Conservation (phyloP, 1,140 invertebrate genomes). For the Lanistes nyassanus region DNA sequence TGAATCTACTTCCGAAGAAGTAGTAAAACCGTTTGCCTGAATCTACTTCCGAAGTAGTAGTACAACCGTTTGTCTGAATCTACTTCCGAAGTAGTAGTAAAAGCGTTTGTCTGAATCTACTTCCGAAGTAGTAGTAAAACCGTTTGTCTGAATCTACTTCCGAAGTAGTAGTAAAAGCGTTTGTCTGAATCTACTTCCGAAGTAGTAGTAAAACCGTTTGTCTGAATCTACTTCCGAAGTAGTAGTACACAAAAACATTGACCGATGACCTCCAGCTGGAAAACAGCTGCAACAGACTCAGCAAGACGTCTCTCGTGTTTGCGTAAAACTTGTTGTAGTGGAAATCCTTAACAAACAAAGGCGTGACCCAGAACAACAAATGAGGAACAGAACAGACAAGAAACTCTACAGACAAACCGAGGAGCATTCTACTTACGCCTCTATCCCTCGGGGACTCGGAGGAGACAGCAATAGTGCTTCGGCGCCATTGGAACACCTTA, state of each 20-base stretch:
- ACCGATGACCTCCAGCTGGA: neutral
- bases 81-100: too few relatives aligned
- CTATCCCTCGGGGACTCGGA: neutral
- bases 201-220: constrained; percentile 10
- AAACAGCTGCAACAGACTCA: neutral
- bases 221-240: neutral
- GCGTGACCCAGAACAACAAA: neutral
- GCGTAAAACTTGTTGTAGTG: neutral
- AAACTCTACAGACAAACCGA: constrained; percentile 13
- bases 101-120: too few relatives aligned
- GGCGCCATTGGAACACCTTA: neutral
- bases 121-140: too few relatives aligned
- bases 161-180: too few relatives aligned
- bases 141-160: too few relatives aligned
- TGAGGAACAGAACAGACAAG: constrained; percentile 3
- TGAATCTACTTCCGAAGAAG: too few relatives aligned
- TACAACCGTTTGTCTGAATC: too few relatives aligned
- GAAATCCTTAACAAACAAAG: neutral
- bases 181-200: neutral
- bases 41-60: too few relatives aligned
- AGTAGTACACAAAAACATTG: constrained; percentile 15
- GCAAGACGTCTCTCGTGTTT: neutral
- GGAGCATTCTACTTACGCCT: constrained; percentile 5
- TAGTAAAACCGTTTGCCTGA: too few relatives aligned
- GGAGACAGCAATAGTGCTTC: neutral